A percentile compares a stretch with the other conserved stretches of the same genome.
These are phyloP conservation scores for Dendrocopos noguchii DNA, from an alignment of 2,113 vertebrate species.

Conservation along the genomic window DNA sequence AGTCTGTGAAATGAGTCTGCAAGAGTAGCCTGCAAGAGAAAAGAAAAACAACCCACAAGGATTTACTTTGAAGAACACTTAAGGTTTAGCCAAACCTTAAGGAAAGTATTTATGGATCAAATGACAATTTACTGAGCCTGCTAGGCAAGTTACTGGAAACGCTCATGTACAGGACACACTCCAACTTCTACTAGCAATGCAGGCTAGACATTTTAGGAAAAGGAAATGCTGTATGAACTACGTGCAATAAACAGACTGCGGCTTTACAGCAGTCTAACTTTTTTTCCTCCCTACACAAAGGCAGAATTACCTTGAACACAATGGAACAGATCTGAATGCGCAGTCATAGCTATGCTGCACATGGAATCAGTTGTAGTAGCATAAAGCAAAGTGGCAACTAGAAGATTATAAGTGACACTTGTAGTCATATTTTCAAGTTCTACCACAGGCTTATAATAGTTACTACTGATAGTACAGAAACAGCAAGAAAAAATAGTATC, in stretches of 20 bases:
- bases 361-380: neutral
- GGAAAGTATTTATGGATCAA: neutral
- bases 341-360: neutral
- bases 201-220: neutral
- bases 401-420: neutral
- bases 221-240: neutral
- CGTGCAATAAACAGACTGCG: neutral
- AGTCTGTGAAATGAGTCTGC: conserved; percentile 91
- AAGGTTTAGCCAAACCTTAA: neutral
- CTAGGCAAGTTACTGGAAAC: neutral
- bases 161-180: rapidly evolving
- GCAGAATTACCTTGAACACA: neutral
- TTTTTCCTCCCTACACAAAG: neutral
- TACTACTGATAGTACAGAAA: conserved; percentile 31
- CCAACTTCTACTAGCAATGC: neutral
- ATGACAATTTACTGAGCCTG: neutral
- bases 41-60: neutral
- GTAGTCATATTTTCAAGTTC: neutral
- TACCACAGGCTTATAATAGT: neutral
- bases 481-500: conserved; percentile 31
- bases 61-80: neutral
- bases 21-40: conserved; percentile 90
- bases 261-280: neutral
- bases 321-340: neutral
- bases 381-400: neutral